Percentiles rank a stretch among this genome's conserved stretches.
Evolutionary conservation across 2,113 vertebrate species (phyloP).

Genomic region (Dasyurus viverrinus): DNA sequence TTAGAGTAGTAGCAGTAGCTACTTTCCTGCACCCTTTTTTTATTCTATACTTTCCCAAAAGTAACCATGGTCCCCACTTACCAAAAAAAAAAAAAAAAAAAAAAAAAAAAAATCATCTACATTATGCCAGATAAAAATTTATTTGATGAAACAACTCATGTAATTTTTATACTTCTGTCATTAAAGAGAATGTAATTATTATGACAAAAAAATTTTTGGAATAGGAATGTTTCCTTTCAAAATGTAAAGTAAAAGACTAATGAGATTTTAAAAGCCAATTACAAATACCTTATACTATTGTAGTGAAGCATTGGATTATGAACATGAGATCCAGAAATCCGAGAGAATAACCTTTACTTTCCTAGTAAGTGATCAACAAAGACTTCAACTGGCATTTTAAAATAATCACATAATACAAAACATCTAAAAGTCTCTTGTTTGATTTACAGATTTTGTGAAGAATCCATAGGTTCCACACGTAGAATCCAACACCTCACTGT

Average conservation of each 20-base stretch:
- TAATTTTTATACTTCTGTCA: neutral
- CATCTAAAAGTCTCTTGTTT: too few relatives aligned
- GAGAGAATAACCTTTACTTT: neutral
- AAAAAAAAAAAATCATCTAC: too few relatives aligned
- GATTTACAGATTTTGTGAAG: neutral
- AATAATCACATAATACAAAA: neutral
- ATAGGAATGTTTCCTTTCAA: neutral
- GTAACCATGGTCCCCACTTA: neutral
- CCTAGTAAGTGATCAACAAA: neutral
- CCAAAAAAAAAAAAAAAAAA: too few relatives aligned
- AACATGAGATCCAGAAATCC: neutral
- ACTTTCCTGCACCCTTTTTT: neutral
- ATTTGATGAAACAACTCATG: neutral
- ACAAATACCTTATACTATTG: neutral
- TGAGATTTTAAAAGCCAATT: neutral
- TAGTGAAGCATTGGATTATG: neutral
- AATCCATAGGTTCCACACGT: neutral
- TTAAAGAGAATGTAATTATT: neutral
- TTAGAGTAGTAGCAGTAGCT: too few relatives aligned
- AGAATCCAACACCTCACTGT: neutral
- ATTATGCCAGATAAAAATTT: neutral
- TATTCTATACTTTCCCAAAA: neutral
- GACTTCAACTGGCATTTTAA: neutral
- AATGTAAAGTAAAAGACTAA: neutral
- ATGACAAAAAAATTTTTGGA: neutral